Base-by-base conservation (phyloP, 1,140 invertebrate species). In the Dufourea novaeangliae region DNA sequence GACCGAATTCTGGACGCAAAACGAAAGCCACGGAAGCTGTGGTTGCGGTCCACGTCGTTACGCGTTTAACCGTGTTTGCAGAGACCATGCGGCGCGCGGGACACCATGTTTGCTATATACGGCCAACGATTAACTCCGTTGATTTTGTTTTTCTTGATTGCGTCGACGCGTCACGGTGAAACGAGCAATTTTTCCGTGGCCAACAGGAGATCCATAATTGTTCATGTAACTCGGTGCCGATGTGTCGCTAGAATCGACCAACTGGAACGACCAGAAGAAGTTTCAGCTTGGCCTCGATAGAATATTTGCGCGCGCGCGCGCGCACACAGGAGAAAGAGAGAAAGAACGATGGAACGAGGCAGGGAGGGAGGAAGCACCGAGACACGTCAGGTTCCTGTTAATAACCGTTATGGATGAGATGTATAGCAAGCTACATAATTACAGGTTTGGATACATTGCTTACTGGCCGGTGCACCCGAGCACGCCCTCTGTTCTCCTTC, bases 401-500 rank as follows among this genome's bases (percentile, higher is more conserved):
- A 90, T 91, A 89, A 89, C 87, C 85, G 86, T 90, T 88, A 89
- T 91, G 86, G 89, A 88, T 87, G 80, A 83, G 85, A 88, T 86
- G 86, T 89, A 89, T 85, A 86, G 86, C 81, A 76, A 88, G 87
- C 81, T 85, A 87, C 85, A 89, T 90, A 91, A 92, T 92, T 91
- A 91, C 85, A 87, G 89, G 90, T 86, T 91, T 84, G 85, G 87
- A 89, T 91, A 90, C 87, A 90, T 91, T 91, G 88, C 89, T 90
- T 90, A 90, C 85, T 87, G 87, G 83, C 85, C 87, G 88, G 88
- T 90, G 90, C 87, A 89, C 85, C 87, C 85, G 90, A 89, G 86
- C 89, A 91, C 90, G 90, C 90, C 90, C 89, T 91, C 89, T 89
- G 89, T 88, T 92, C 89, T 89, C 88, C 89, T 91, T 92, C 90